A percentile compares a stretch with the other conserved stretches of the same genome.
These are phyloP conservation scores for Aramus guarauna DNA, from an alignment of 2,113 vertebrate genomes.

Conservation along the genomic window DNA sequence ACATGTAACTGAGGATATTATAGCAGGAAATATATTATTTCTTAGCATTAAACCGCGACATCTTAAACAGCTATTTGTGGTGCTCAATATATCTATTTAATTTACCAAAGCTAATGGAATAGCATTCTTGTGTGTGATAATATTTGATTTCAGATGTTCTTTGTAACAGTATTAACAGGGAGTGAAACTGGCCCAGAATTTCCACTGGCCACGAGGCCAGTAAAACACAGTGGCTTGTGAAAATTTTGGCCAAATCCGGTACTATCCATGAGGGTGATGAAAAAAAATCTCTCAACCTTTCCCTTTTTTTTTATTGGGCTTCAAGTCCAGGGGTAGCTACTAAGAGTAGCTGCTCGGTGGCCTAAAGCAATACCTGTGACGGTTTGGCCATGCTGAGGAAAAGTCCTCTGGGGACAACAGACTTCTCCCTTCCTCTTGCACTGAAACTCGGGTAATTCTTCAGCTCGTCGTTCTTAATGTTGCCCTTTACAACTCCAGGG, in stretches of 20 bases:
- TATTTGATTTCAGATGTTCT: conserved; percentile 5
- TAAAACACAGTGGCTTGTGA: conserved; percentile 47
- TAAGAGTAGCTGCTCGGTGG: neutral
- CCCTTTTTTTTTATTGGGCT: neutral
- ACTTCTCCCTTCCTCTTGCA: neutral
- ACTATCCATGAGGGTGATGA: neutral
- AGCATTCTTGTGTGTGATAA: neutral
- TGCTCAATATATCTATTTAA: conserved; percentile 38
- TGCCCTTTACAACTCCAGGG: neutral
- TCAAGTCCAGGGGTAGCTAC: neutral
- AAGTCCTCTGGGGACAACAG: neutral
- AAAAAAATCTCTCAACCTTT: conserved; percentile 6
- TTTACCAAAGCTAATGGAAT: conserved; percentile 28
- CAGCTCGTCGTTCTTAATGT: neutral
- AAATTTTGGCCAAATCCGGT: conserved; percentile 33
- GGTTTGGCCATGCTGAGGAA: conserved; percentile 4
- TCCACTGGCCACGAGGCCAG: conserved; percentile 6
- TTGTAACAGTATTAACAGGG: conserved; percentile 60
- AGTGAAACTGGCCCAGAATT: neutral
- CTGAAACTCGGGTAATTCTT: neutral
- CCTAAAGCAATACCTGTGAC: neutral
- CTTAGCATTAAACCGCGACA: conserved; percentile 31
- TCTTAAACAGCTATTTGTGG: conserved; percentile 30
- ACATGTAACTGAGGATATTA: conserved; percentile 19
- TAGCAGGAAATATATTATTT: conserved; percentile 27